Evolutionary conservation across 64 coral and sea anemone genomes (phyloP).

Genomic region (Porites lutea): DNA sequence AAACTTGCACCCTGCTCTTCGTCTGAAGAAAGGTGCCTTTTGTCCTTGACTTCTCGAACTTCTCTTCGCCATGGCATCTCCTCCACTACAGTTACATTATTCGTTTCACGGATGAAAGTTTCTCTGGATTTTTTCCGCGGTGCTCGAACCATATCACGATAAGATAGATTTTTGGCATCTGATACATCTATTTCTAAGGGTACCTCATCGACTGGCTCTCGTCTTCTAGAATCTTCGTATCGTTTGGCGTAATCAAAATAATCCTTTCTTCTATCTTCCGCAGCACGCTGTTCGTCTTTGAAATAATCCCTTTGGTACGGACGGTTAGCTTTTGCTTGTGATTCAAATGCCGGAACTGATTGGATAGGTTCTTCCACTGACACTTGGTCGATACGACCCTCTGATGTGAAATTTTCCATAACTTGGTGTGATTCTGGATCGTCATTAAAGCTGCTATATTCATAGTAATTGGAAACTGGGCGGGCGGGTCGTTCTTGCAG

Average conservation of each 20-base stretch:
- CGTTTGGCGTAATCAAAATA: neutral
- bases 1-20: neutral
- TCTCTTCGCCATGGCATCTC: constrained; percentile 50
- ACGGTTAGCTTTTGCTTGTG: neutral
- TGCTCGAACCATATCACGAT: constrained; percentile 31
- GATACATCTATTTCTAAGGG: constrained; percentile 21
- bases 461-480: constrained; percentile 60
- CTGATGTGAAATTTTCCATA: neutral
- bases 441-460: constrained; percentile 59
- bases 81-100: neutral
- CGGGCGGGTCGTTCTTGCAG: constrained; percentile 21
- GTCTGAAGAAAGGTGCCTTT: neutral
- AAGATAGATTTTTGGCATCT: constrained; percentile 37
- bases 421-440: neutral
- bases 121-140: constrained; percentile 15
- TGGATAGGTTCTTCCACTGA: neutral
- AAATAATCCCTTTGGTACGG: neutral
- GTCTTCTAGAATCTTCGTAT: constrained; percentile 9
- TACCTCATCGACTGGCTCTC: neutral
- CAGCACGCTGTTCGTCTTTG: neutral
- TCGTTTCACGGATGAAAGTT: constrained; percentile 25
- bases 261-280: neutral
- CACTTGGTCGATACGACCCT: neutral
- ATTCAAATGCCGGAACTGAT: neutral
- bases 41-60: constrained; percentile 24